Evolutionary conservation across 2,888 invertebrate genomes (phyloP).

Genomic region (Apamea sordens): DNA sequence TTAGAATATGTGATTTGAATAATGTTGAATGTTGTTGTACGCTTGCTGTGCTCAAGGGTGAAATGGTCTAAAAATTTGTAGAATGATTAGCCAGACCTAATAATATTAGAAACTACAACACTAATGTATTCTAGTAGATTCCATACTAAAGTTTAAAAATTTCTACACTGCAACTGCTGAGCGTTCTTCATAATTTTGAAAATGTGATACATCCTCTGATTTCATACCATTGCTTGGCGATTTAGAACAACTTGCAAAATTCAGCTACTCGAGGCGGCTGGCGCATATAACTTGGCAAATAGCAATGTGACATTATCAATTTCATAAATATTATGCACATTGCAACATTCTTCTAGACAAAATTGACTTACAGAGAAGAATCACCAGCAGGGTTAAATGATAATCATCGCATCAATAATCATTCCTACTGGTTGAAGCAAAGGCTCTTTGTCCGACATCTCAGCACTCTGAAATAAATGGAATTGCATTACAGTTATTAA

Average conservation of each 20-base stretch:
- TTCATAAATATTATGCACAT: not conserved
- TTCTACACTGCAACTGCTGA: not conserved
- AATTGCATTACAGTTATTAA: not conserved
- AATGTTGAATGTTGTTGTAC: not conserved
- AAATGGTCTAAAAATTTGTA: not conserved
- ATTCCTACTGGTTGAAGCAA: not conserved
- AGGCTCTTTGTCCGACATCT: not conserved
- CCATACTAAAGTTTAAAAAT: not conserved
- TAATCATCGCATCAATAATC: not conserved
- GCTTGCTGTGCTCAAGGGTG: not conserved
- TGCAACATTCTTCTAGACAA: not conserved
- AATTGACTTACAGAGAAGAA: too few species aligned
- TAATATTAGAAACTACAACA: not conserved
- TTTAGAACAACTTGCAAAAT: not conserved
- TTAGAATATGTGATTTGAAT: not conserved
- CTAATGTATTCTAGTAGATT: not conserved
- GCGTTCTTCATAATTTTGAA: not conserved
- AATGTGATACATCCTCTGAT: not conserved
- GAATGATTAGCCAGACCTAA: not conserved
- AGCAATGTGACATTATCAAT: not conserved
- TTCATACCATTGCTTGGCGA: not conserved
- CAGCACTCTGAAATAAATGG: not conserved
- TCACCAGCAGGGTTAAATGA: not conserved
- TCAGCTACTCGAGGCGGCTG: not conserved
- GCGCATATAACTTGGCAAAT: not conserved